Percentiles rank a stretch among this genome's conserved stretches.
phyloP scores from a whole-genome alignment of 2,888 invertebrate genomes.

The Ischnus inquisitorius region DNA sequence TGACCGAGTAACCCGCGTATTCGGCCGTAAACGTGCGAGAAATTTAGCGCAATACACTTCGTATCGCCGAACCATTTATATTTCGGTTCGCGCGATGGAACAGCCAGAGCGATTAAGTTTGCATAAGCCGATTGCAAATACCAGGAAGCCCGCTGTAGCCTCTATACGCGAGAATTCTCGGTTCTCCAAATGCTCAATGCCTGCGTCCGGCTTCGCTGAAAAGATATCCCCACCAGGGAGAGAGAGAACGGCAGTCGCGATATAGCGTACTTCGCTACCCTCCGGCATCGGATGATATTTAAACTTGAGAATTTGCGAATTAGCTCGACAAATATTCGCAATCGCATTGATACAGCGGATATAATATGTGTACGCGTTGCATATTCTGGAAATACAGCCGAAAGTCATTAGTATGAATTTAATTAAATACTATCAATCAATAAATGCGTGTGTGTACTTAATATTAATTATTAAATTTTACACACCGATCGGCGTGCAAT shows the following conservation, averaged over 20 bases:
- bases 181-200: conserved; percentile 46
- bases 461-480: background rate
- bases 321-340: conserved; percentile 32
- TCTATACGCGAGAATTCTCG: conserved; percentile 31
- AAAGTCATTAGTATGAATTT: conserved; percentile 3
- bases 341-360: conserved; percentile 4
- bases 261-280: conserved; percentile 25
- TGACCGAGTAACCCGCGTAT: background rate
- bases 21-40: background rate
- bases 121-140: conserved; percentile 72
- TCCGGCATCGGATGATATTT: conserved; percentile 39
- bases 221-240: conserved; percentile 58
- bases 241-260: conserved; percentile 19
- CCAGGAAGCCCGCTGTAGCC: conserved; percentile 5
- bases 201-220: conserved; percentile 43
- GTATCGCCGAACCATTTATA: conserved; percentile 21
- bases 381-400: background rate
- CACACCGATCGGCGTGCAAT: background rate
- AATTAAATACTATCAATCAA: background rate
- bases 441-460: background rate
- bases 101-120: conserved; percentile 69
- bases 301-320: conserved; percentile 48
- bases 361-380: conserved; percentile 5
- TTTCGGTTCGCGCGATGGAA: conserved; percentile 44
- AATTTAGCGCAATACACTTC: conserved; percentile 19